Evolutionary conservation across 35 echinoderm and acorn worm species (phyloP), one percentile per base, ranked within the genome.

Genomic region (Ptychodera flava): DNA sequence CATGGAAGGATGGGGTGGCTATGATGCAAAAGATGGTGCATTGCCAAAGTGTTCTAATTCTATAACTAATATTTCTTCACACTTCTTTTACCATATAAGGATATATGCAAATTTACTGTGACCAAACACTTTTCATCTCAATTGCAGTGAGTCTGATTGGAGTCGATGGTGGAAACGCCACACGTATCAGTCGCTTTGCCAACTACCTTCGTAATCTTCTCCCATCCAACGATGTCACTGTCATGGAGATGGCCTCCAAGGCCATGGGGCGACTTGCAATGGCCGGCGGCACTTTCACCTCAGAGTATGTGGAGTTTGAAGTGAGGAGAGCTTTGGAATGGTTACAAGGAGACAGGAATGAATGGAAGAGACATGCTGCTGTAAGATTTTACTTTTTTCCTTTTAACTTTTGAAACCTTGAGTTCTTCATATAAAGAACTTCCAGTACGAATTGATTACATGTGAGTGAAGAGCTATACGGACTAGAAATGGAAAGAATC

Each of bases 301-400:
- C 95, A 15, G 95, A 97, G 85, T 97, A 97, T 85, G 95, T 97
- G 37, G 95, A 97, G 83, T 97, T 97, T 94, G 95, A 97, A 88
- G 95, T 97, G 28, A 83, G 93, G 16, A 85, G 95, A 64, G 95
- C 95, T 35, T 79, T 97, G 86, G 95, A 97, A 77, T 91, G 92
- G 87, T 85, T 97, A 0, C 90, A 90, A 28, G 95, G 92, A 36
- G 95, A 97, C 85, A 83, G 95, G 29, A 90, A 97, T 64, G 95
- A 97, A 38, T 92, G 92, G 16, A 88, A 90, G 16, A 79, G 95
- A 81, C 95, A 94, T 79, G 95, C 95, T 88, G 95, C 95, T 78
- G 95, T 97, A 85, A 97, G 95, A 86, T 2, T 77, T 27, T 35
- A 31, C 33, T 79, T 79, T 82, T 14, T 80, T 33, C 16, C 64